phyloP scores from a whole-genome alignment of 30 jellyfish, hydroid and myxozoan species.

The Sanderia malayensis region DNA sequence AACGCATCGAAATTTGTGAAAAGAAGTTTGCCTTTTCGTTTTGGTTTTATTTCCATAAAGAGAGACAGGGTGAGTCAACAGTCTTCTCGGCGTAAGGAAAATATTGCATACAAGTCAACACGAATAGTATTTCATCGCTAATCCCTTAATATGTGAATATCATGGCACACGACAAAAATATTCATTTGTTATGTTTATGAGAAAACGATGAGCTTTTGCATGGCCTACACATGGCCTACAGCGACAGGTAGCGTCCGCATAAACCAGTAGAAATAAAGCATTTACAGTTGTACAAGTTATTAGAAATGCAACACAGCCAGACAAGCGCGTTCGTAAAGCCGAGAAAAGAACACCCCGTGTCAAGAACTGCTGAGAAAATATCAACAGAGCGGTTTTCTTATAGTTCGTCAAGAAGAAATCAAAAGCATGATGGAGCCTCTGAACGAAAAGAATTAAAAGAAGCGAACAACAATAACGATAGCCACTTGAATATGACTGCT shows the following conservation, averaged over 20 bases:
- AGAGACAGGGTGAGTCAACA: too few species aligned
- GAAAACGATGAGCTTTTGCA: background rate
- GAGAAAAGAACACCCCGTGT: constrained; percentile 38
- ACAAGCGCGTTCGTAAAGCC: constrained; percentile 57
- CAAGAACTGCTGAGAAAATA: constrained; percentile 36
- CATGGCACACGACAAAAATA: background rate
- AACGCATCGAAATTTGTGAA: too few species aligned
- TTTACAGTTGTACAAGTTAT: too few species aligned
- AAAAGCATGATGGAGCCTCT: background rate
- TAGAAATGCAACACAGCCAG: constrained; percentile 39
- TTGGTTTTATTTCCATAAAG: too few species aligned
- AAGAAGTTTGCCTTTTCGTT: too few species aligned
- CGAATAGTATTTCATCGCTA: too few species aligned
- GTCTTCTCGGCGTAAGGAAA: too few species aligned
- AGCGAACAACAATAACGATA: constrained; percentile 25
- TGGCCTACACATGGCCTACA: background rate
- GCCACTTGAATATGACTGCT: background rate
- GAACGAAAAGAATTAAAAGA: constrained; percentile 23
- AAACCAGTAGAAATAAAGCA: background rate
- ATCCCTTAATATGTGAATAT: background rate
- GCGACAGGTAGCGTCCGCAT: background rate
- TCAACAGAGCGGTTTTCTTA: constrained; percentile 37
- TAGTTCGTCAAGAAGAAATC: constrained; percentile 17
- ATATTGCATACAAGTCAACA: too few species aligned
- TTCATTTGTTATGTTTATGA: background rate